Base-by-base conservation (phyloP, 2,797 vertebrate species). In the Florisuga fusca region DNA sequence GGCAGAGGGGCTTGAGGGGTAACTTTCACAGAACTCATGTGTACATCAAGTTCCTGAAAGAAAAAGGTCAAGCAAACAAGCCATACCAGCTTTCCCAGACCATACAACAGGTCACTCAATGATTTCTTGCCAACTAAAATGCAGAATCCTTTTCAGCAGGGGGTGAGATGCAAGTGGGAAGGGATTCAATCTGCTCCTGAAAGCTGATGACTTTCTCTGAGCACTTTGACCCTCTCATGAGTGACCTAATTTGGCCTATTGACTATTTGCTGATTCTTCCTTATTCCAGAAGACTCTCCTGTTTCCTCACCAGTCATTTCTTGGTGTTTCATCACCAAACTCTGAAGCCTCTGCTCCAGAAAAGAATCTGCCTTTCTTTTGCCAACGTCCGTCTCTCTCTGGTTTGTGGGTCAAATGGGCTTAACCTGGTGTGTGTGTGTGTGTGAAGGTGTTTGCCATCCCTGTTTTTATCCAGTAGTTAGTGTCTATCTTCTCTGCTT, bases 11-110 rank as follows among this genome's bases (percentile, higher is more conserved):
- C 31, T 16, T 12, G 18, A 2, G 6, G 45, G 31, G 71, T 5
- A 22, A 9, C 51, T 80, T 34, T 34, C 22, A 41, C 36, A 83
- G 21, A 8, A 9, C 20, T 73, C 27, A 3, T 4, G 27, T 0
- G 0, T 29, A 29, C 48, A 57, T 59, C 38, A 41, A n/a, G 34
- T 84, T 95, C 67, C 80, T 59, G 22, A 53, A 69, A 59, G 38
- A 11, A 51, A 92, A 84, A 89, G 51, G 79, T 69, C 69, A 86
- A 68, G 73, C 58, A 95, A 89, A 87, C 59, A 78, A 78, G 91
- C 62, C 12, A 13, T 6, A 59, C 16, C 54, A 31, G 75, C 57
- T 67, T 90, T 36, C 71, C 19, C 34, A 79, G 87, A 63, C 36
- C 31, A 91, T 64, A 69, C 27, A 76, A 78, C 31, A 34, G 50